These are phyloP conservation scores for Irena cyanogastra DNA, from an alignment of 2,113 vertebrate genomes.

Conservation along the genomic window DNA sequence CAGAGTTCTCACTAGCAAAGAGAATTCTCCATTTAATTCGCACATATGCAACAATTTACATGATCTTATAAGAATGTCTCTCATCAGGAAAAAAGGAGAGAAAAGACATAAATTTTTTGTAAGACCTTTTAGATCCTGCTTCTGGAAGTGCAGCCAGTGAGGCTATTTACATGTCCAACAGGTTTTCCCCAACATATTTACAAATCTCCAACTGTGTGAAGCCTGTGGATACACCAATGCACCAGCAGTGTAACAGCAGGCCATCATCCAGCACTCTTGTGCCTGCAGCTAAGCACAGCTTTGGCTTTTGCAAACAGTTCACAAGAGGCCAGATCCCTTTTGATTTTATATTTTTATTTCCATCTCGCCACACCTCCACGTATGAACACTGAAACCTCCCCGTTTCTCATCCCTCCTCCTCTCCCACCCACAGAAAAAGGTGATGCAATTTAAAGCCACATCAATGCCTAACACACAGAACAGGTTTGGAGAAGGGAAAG, in stretches of 20 bases:
- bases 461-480: conserved; percentile 12
- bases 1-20: background rate
- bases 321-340: conserved; percentile 47
- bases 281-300: background rate
- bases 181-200: background rate
- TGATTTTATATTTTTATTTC: conserved; percentile 50
- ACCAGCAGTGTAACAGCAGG: background rate
- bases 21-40: background rate
- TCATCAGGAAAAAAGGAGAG: background rate
- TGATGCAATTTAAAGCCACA: conserved; percentile 24
- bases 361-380: conserved; percentile 18
- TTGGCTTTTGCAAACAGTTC: conserved; percentile 27
- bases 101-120: background rate
- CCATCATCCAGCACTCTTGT: background rate
- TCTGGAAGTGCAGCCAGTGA: background rate
- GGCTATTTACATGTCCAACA: background rate
- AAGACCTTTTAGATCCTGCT: background rate
- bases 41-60: background rate
- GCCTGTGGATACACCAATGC: background rate
- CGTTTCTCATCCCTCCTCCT: background rate
- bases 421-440: background rate
- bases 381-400: conserved; percentile 26
- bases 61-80: background rate
- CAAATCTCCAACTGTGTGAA: background rate
- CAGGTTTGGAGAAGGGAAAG: background rate